Percentiles rank a stretch among this genome's conserved stretches.
phyloP scores from a whole-genome alignment of 2,797 vertebrate species.

The Sternotherus odoratus region DNA sequence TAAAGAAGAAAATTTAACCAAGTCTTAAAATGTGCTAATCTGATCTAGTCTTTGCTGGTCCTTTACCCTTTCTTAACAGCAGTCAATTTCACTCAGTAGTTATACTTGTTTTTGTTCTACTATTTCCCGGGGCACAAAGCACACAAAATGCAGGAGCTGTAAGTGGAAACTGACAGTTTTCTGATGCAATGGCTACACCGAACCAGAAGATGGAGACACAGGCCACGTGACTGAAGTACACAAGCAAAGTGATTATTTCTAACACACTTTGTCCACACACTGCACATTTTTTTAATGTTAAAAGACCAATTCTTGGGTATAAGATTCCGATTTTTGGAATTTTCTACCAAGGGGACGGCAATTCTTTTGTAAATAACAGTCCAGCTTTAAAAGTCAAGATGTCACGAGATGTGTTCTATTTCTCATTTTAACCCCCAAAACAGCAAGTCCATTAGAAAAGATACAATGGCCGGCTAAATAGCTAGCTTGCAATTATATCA shows the following conservation, averaged over 20 bases:
- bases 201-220: slow-evolving; percentile 83
- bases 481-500: background rate
- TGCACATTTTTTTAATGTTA: background rate
- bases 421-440: background rate
- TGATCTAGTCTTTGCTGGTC: background rate
- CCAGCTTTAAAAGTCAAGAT: background rate
- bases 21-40: slow-evolving; percentile 26
- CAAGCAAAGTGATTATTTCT: background rate
- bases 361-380: background rate
- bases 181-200: slow-evolving; percentile 20
- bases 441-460: background rate
- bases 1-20: background rate
- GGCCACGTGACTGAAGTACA: slow-evolving; percentile 57
- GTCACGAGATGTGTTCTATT: background rate
- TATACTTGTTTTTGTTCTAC: background rate
- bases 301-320: background rate
- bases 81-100: background rate
- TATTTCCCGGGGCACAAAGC: background rate
- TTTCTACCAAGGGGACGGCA: background rate
- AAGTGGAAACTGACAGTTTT: background rate
- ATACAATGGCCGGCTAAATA: background rate
- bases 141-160: background rate
- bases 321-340: background rate
- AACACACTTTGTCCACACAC: rapidly evolving
- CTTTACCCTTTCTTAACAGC: background rate